These are phyloP conservation scores for Phylloscopus whistleri DNA, from an alignment of 2,113 vertebrate species.

Conservation along the genomic window DNA sequence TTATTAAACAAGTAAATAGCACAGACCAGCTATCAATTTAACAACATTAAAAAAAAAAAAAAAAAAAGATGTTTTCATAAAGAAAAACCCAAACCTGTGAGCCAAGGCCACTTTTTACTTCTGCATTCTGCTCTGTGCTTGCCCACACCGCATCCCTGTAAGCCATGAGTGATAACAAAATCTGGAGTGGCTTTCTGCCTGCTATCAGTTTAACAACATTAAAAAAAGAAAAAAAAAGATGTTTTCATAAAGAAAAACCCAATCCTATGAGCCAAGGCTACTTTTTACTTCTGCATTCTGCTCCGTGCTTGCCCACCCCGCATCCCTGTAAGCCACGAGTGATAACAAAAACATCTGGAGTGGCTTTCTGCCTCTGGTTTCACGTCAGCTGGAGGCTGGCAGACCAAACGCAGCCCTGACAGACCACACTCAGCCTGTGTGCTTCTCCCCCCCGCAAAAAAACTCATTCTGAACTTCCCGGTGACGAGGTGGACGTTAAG, in stretches of 20 bases:
- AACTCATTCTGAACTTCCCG: background rate
- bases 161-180: background rate
- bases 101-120: background rate
- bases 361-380: background rate
- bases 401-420: background rate
- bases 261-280: background rate
- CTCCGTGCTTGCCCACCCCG: background rate
- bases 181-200: background rate
- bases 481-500: background rate
- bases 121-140: background rate
- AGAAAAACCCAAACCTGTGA: background rate
- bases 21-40: background rate
- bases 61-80: background rate
- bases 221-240: background rate
- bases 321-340: background rate
- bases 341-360: slow-evolving; percentile 23
- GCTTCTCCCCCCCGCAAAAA: background rate
- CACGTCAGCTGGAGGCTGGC: background rate
- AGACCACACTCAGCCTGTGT: slow-evolving; percentile 31
- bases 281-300: background rate
- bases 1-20: background rate
- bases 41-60: background rate
- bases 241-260: background rate
- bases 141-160: background rate
- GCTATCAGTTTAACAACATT: background rate